Evolutionary conservation across 1,140 invertebrate species (phyloP).

Genomic region (Cardiocondyla obscurior): DNA sequence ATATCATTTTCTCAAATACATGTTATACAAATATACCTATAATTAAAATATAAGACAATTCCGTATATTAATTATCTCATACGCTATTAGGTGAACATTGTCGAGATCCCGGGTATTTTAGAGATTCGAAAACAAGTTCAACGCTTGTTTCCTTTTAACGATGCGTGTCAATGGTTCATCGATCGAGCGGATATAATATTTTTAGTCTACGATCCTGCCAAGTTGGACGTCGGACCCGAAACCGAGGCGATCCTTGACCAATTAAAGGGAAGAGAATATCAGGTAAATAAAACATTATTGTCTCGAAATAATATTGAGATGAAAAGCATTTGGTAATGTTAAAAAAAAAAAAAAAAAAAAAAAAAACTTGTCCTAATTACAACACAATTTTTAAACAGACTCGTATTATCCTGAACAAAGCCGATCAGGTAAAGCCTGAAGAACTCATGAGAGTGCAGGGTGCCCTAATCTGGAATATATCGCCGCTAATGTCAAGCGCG

Average conservation of each 20-base stretch:
- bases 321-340: neutral
- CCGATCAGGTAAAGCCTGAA: constrained; percentile 95
- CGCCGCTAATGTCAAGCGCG: constrained; percentile 95
- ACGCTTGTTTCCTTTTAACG: constrained; percentile 96
- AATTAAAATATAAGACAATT: neutral
- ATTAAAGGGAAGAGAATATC: constrained; percentile 95
- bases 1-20: too few relatives aligned
- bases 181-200: constrained; percentile 97
- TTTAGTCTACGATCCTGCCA: constrained; percentile 96
- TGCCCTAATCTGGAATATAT: constrained; percentile 97
- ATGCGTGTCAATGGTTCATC: constrained; percentile 98
- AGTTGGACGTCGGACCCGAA: constrained; percentile 97
- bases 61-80: neutral
- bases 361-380: neutral
- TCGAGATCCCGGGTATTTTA: constrained; percentile 97
- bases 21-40: too few relatives aligned
- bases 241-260: constrained; percentile 97
- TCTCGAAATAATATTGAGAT: neutral
- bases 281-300: constrained; percentile 85
- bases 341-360: too few relatives aligned
- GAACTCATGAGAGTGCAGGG: constrained; percentile 97
- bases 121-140: constrained; percentile 97
- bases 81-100: constrained; percentile 92
- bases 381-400: constrained; percentile 84
- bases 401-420: constrained; percentile 97